Conservation (phyloP, 2,797 vertebrate genomes). For the Sebastes miniatus region DNA sequence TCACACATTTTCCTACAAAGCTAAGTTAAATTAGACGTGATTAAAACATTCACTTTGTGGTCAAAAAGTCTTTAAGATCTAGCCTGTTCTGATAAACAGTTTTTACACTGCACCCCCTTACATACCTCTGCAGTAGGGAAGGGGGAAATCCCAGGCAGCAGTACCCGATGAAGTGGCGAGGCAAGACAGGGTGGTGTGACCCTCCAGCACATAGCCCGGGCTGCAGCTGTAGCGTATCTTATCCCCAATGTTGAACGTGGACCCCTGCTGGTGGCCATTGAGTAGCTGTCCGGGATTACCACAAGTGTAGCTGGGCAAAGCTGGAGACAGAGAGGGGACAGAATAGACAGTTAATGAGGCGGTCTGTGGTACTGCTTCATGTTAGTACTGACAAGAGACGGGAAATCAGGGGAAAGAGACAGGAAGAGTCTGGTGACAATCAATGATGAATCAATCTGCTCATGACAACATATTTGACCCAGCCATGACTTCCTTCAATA, state of each 20-base stretch:
- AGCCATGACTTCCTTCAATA: neutral
- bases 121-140: slow-evolving; percentile 96
- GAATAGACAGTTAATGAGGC: slow-evolving; percentile 15
- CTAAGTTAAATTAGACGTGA: neutral
- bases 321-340: slow-evolving; percentile 68
- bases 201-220: slow-evolving; percentile 92
- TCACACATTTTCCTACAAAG: neutral
- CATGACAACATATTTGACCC: neutral
- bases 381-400: neutral
- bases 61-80: neutral
- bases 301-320: slow-evolving; percentile 95
- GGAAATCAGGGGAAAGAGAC: neutral
- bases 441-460: neutral
- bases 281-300: slow-evolving; percentile 93
- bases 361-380: neutral
- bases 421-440: neutral
- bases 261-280: slow-evolving; percentile 94
- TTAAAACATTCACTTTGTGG: neutral
- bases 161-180: slow-evolving; percentile 87
- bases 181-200: slow-evolving; percentile 94
- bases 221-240: slow-evolving; percentile 98
- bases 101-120: neutral
- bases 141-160: slow-evolving; percentile 96
- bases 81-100: neutral
- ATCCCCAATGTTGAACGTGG: slow-evolving; percentile 95